A percentile compares a stretch with the other conserved stretches of the same genome.
These are phyloP conservation scores for Sciurus vulgaris DNA, from an alignment of 2,797 vertebrate species.

Conservation along the genomic window DNA sequence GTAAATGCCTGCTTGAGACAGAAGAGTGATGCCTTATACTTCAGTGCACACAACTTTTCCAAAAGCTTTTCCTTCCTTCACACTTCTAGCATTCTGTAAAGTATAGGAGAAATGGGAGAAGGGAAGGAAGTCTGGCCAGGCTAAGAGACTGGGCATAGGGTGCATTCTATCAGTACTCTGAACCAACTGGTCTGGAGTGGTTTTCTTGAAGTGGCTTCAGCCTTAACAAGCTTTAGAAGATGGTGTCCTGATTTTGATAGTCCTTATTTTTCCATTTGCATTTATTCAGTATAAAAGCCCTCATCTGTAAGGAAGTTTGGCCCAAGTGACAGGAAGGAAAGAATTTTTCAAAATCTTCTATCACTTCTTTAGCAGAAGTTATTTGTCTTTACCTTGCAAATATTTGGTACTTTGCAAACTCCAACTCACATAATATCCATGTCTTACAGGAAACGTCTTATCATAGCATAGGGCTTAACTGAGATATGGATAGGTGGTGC, in stretches of 20 bases:
- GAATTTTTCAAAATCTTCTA: background rate
- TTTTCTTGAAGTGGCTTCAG: background rate
- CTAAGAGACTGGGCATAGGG: background rate
- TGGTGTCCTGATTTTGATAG: background rate
- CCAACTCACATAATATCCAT: background rate
- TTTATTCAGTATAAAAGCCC: background rate
- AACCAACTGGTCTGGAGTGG: background rate
- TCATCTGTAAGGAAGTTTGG: background rate
- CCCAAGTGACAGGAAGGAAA: background rate
- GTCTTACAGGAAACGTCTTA: background rate
- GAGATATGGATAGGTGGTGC: background rate
- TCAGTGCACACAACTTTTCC: background rate
- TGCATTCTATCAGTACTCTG: background rate
- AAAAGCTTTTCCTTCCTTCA: background rate
- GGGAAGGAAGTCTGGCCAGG: background rate
- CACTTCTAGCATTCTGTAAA: background rate
- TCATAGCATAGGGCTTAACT: background rate
- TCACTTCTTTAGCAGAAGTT: background rate
- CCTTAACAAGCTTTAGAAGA: background rate
- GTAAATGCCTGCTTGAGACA: background rate
- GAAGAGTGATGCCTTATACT: background rate
- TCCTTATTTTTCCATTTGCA: background rate
- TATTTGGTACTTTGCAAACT: background rate
- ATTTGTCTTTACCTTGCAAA: constrained; percentile 10
- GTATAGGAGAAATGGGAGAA: background rate